Conservation (phyloP, 1,140 invertebrate genomes). For the Rhizoglyphus robini region DNA sequence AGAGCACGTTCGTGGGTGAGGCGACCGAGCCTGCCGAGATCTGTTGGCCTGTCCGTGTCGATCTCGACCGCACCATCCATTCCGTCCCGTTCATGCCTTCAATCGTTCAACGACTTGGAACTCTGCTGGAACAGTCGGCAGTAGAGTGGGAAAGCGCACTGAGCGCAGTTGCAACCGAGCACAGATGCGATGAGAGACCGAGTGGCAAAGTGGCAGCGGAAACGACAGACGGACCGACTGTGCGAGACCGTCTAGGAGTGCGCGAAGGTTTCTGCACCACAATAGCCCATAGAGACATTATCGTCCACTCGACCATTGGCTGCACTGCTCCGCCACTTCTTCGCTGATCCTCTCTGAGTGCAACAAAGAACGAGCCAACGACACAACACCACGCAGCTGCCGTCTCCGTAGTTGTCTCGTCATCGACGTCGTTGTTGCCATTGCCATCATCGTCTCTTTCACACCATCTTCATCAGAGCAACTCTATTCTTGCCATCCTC, state of each 20-base stretch:
- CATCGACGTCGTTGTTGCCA: neutral
- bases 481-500: neutral
- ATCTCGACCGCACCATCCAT: too few relatives aligned
- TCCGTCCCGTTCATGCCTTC: neutral
- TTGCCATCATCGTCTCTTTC: neutral
- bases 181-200: neutral
- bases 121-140: neutral
- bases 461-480: neutral
- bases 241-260: too few relatives aligned
- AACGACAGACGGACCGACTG: neutral
- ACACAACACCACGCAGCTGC: too few relatives aligned
- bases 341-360: neutral
- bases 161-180: neutral
- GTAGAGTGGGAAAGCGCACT: neutral
- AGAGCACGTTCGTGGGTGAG: neutral
- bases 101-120: slow-evolving; percentile 4
- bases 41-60: neutral
- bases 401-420: too few relatives aligned
- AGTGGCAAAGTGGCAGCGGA: neutral
- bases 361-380: too few relatives aligned
- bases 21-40: neutral
- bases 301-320: neutral
- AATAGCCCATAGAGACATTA: neutral
- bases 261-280: too few relatives aligned
- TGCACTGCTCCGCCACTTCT: neutral